A percentile compares a stretch with the other conserved stretches of the same genome.
phyloP scores from a whole-genome alignment of 64 coral and sea anemone species.

The Pocillopora damicornis region DNA sequence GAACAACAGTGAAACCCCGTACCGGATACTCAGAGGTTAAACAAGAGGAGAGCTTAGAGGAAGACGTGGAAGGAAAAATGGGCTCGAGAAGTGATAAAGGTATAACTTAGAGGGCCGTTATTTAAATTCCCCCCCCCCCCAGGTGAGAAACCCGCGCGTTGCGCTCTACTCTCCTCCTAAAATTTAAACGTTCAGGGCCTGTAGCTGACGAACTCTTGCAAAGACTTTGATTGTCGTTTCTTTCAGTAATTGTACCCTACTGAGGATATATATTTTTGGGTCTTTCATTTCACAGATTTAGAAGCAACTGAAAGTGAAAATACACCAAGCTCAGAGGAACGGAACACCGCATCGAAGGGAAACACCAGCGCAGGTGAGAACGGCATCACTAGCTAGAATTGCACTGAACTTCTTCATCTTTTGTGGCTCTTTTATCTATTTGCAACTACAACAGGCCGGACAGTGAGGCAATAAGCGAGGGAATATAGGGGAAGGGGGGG shows the following conservation, averaged over 20 bases:
- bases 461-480: too few relatives aligned
- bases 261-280: too few relatives aligned
- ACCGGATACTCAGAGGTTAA: background rate
- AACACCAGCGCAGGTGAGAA: background rate
- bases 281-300: background rate
- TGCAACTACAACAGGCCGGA: too few relatives aligned
- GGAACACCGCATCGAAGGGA: background rate
- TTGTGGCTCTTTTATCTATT: background rate
- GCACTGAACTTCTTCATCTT: background rate
- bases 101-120: background rate
- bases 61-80: background rate
- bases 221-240: too few relatives aligned
- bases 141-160: too few relatives aligned
- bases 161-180: too few relatives aligned
- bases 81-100: constrained; percentile 4
- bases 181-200: too few relatives aligned
- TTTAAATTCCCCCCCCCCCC: background rate
- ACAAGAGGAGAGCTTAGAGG: background rate
- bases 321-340: background rate
- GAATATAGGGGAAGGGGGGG: too few relatives aligned
- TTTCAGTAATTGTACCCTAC: too few relatives aligned
- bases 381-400: background rate
- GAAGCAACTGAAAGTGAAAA: background rate
- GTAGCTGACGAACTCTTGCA: too few relatives aligned
- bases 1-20: background rate